phyloP scores from a whole-genome alignment of 2,797 vertebrate species.

The Chaenodraco wilsoni region DNA sequence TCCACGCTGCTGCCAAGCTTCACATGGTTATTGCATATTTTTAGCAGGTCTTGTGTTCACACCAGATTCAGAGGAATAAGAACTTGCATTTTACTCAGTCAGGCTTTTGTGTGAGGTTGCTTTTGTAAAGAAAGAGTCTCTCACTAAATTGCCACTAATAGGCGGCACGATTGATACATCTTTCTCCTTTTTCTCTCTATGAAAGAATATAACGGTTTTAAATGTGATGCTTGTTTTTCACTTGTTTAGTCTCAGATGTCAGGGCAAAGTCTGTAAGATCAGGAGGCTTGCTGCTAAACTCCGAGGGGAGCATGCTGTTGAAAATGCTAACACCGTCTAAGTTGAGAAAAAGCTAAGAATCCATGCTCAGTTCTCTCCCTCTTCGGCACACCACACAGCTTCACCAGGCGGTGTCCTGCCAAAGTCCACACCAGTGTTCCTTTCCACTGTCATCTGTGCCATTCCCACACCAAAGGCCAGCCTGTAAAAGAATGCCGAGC shows the following conservation, averaged over 20 bases:
- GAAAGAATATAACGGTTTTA: constrained; percentile 27
- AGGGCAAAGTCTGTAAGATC: constrained; percentile 40
- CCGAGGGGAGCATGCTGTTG: constrained; percentile 48
- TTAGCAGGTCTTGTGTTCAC: constrained; percentile 75
- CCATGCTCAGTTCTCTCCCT: constrained; percentile 35
- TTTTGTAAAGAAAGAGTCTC: constrained; percentile 48
- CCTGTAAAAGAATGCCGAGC: constrained; percentile 76
- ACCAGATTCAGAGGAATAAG: constrained; percentile 63
- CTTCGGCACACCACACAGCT: constrained; percentile 71
- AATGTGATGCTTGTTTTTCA: constrained; percentile 43
- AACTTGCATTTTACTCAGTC: constrained; percentile 57
- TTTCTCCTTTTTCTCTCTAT: constrained; percentile 30
- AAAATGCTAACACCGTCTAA: constrained; percentile 62
- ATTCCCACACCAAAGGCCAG: constrained; percentile 89
- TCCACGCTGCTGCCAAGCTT: constrained; percentile 42
- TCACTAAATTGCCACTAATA: constrained; percentile 42
- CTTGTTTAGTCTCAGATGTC: constrained; percentile 30
- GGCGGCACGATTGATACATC: constrained; percentile 26
- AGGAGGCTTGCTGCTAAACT: constrained; percentile 44
- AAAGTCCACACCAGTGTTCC: constrained; percentile 91
- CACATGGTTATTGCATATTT: constrained; percentile 68
- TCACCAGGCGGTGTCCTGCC: constrained; percentile 84
- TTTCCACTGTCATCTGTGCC: constrained; percentile 95
- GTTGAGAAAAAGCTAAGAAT: constrained; percentile 52
- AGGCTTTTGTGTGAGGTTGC: constrained; percentile 53